Base-by-base conservation (phyloP, 1,140 invertebrate species). In the Pararge aegeria region DNA sequence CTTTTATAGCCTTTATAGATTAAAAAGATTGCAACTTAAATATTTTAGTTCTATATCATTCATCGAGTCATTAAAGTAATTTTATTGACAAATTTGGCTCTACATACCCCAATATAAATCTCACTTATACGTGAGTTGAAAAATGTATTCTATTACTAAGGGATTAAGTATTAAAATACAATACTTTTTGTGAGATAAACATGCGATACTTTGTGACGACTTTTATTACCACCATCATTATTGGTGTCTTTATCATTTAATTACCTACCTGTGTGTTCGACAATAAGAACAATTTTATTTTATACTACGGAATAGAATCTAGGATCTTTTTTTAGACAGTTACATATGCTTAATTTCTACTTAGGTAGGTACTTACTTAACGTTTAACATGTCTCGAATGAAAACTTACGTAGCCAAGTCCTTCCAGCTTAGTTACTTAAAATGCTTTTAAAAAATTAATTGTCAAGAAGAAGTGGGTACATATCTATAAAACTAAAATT, bases 171-270 rank as follows among this genome's bases (percentile, higher is more conserved):
- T 9, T n/a, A 40, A 15, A 53, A 53, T 53, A 40, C 10, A 13
- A 40, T 40, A n/a, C n/a, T n/a, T n/a, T n/a, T n/a, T n/a, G n/a
- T n/a, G n/a, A n/a, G n/a, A n/a, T n/a, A n/a, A n/a, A n/a, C n/a
- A n/a, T n/a, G n/a, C n/a, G n/a, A n/a, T n/a, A n/a, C n/a, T n/a
- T n/a, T n/a, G 13, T 40, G 13, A 40, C 10, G 16, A 19, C 18
- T 46, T 46, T 46, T 46, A 46, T 46, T 46, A 20, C 15, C 16
- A 20, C 38, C 13, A 40, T 16, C 19, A 29, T 40, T 27, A 55
- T 55, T 44, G 29, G 13, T 44, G 19, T 44, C 52, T 38, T 55
- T 55, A 55, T 55, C 52, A 44, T 29, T 44, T 55, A 55, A 55
- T 55, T 55, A 46, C 38, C 27, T n/a, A n/a, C 37, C 13, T 34